phyloP scores from a whole-genome alignment of 2,113 vertebrate genomes.

The Notarius quadriscutis region DNA sequence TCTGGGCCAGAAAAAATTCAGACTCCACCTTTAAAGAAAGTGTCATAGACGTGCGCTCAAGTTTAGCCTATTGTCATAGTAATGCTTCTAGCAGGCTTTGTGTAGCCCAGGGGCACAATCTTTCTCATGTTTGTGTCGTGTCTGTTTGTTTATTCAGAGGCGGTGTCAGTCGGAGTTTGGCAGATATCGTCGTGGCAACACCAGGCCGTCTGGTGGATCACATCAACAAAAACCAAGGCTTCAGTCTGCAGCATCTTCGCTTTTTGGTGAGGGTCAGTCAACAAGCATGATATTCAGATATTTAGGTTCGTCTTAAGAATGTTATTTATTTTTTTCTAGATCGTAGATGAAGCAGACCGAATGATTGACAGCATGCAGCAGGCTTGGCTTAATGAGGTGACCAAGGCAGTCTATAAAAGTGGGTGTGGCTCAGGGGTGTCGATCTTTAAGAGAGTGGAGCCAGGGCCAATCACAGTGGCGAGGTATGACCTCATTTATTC shows the following conservation, averaged over 20 bases:
- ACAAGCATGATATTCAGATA: neutral
- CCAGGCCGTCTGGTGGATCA: slow-evolving; percentile 94
- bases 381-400: slow-evolving; percentile 85
- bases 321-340: slow-evolving; percentile 61
- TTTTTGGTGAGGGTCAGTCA: slow-evolving; percentile 80
- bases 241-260: slow-evolving; percentile 83
- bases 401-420: slow-evolving; percentile 75
- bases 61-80: neutral
- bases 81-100: neutral
- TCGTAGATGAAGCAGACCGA: slow-evolving; percentile 92
- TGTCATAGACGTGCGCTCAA: neutral
- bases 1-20: neutral
- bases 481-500: slow-evolving; percentile 69
- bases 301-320: neutral
- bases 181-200: slow-evolving; percentile 91
- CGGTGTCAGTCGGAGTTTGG: slow-evolving; percentile 76
- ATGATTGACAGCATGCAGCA: slow-evolving; percentile 98
- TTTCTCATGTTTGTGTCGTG: neutral
- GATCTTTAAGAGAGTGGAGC: slow-evolving; percentile 75
- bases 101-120: neutral
- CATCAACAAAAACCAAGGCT: slow-evolving; percentile 81
- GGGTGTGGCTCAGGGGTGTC: slow-evolving; percentile 24
- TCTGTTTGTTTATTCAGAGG: slow-evolving; percentile 57
- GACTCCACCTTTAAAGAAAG: neutral
- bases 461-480: slow-evolving; percentile 76